Conservation (phyloP, 2,888 invertebrate genomes). For the Chrysina gloriosa region DNA sequence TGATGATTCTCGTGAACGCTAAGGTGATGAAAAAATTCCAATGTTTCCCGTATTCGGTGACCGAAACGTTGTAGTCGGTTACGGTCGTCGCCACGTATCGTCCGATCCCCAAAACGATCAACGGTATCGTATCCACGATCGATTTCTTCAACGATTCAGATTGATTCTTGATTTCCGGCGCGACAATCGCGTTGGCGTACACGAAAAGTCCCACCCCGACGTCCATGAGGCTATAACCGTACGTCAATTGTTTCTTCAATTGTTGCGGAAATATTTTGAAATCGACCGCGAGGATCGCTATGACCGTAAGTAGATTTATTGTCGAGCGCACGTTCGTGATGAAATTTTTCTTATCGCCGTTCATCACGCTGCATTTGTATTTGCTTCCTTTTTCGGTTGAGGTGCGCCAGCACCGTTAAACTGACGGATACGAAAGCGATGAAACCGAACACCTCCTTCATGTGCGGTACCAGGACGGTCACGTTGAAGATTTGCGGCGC, state of each 20-base stretch:
- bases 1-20: slow-evolving; percentile 82
- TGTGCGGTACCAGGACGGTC: slow-evolving; percentile 67
- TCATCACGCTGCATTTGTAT: neutral
- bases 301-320: slow-evolving; percentile 78
- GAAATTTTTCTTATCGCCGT: slow-evolving; percentile 56
- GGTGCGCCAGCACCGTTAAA: slow-evolving; percentile 21
- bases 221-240: slow-evolving; percentile 94
- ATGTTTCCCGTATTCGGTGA: slow-evolving; percentile 95
- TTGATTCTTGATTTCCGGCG: slow-evolving; percentile 67
- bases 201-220: slow-evolving; percentile 92
- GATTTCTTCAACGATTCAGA: slow-evolving; percentile 56
- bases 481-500: slow-evolving; percentile 69
- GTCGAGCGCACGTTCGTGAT: slow-evolving; percentile 78
- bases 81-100: slow-evolving; percentile 73
- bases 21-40: slow-evolving; percentile 99
- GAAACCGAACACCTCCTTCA: slow-evolving; percentile 45
- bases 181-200: slow-evolving; percentile 82
- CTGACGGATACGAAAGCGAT: slow-evolving; percentile 30
- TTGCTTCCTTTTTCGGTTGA: neutral
- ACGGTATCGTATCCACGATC: slow-evolving; percentile 63
- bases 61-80: slow-evolving; percentile 81
- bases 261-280: slow-evolving; percentile 86
- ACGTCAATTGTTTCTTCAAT: slow-evolving; percentile 88
- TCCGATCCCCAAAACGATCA: slow-evolving; percentile 72
- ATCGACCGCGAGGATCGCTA: slow-evolving; percentile 94